Base-by-base conservation (phyloP, 1,140 invertebrate species). In the Lamellibrachia luymesi region DNA sequence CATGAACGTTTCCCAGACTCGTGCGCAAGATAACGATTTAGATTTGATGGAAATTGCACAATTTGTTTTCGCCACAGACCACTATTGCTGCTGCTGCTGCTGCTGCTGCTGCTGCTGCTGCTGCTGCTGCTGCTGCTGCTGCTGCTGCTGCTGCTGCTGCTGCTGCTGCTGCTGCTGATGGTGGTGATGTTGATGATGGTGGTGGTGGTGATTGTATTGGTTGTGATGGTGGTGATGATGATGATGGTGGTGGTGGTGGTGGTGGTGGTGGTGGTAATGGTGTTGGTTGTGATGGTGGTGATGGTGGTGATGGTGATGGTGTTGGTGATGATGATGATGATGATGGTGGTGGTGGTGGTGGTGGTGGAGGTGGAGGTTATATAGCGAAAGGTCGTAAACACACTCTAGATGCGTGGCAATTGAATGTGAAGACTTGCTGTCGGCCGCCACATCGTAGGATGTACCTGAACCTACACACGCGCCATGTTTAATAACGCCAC, bases 61-160 rank as follows among this genome's bases (percentile, higher is more conserved):
- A 6, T 56, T 17, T 6, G 17, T 8, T 6, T 56, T 56, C 17
- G 6, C 1, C 52, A 56, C 6, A 56, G 52, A 6, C 17, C 17
- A 56, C 17, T 56, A 1, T 56, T 89, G 7, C 2, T 27, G 92
- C 38, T 93, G 92, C 64, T 22, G 92, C 22, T 49, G 92, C 50
- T 92, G 92, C 49, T 93, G 90, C 51, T 93, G 90, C 38, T 89
- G 92, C n/a, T 52, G 90, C 27, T 89, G 8, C 10, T 89, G 92
- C 38, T 93, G 92, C 64, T 8, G 90, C 38, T 64, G 90, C 50
- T 93, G 92, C 5, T 93, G 49, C 64, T 13, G 38, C 13, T n/a
- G 51, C 27, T 27, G 90, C 5, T 38, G 90, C 38, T 17, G 90
- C 64, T 22, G 92, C 6, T 22, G 38, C 38, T 38, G 38, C 38